Percentiles rank a stretch among this genome's conserved stretches.
phyloP scores from a whole-genome alignment of 2,113 vertebrate genomes.

The Globicephala melas region DNA sequence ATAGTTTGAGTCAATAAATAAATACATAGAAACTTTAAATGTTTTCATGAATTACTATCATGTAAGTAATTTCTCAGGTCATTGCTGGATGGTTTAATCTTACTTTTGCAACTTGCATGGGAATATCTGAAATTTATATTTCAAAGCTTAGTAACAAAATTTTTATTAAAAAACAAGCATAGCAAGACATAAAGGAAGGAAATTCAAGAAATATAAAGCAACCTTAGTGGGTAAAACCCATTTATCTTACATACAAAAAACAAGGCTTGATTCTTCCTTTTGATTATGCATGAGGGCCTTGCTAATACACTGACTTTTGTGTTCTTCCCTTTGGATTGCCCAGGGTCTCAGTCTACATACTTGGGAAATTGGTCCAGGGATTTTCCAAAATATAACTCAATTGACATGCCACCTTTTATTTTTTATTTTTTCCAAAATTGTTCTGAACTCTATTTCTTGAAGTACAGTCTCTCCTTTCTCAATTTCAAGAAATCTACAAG shows the following conservation, averaged over 20 bases:
- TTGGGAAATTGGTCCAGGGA: not conserved
- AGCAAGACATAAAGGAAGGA: not conserved
- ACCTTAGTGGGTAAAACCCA: not conserved
- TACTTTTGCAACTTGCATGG: not conserved
- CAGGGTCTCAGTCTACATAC: not conserved
- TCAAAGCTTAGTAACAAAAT: not conserved
- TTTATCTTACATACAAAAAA: not conserved
- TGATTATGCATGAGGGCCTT: not conserved
- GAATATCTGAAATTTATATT: not conserved
- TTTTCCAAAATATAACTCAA: not conserved
- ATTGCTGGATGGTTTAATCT: not conserved
- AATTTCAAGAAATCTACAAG: not conserved
- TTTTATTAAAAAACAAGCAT: not conserved
- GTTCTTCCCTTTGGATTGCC: not conserved
- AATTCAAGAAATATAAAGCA: not conserved
- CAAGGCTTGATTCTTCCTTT: not conserved
- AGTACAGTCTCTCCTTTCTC: not conserved
- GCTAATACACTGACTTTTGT: not conserved
- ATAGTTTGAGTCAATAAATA: not conserved
- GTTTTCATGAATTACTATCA: not conserved
- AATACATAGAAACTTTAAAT: not conserved
- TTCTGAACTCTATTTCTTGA: not conserved
- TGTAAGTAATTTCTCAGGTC: not conserved
- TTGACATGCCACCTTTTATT: not conserved
- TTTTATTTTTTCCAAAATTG: not conserved